These are phyloP conservation scores for Heteromormyrus szaboi DNA, from an alignment of 2,797 vertebrate genomes.

Conservation along the genomic window DNA sequence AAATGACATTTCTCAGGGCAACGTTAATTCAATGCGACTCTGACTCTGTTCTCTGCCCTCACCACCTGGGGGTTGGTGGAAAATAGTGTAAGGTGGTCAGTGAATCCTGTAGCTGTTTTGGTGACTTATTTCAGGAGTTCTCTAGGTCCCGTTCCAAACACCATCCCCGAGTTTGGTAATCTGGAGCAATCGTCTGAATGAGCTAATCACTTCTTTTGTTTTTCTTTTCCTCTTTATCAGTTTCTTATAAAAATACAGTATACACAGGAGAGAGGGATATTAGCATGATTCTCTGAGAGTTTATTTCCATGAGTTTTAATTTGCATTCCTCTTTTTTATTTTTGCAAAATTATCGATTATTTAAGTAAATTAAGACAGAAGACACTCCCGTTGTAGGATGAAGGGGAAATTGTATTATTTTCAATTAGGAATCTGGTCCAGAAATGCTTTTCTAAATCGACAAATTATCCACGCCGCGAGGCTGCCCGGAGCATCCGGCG, in stretches of 20 bases:
- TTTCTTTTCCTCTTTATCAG: background rate
- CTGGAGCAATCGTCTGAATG: background rate
- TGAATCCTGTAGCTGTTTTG: background rate
- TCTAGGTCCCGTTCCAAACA: background rate
- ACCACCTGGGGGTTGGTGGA: background rate
- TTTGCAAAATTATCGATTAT: background rate
- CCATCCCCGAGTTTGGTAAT: background rate
- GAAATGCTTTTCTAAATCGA: background rate
- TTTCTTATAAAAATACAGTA: background rate
- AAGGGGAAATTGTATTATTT: background rate
- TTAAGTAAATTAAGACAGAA: background rate
- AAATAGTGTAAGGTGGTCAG: background rate
- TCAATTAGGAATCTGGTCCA: background rate
- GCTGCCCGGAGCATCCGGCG: background rate
- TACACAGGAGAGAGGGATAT: background rate
- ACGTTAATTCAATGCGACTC: background rate
- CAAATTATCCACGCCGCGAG: background rate
- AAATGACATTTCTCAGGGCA: background rate
- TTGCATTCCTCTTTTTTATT: background rate
- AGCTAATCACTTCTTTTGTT: background rate
- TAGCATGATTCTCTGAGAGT: background rate
- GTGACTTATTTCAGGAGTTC: background rate
- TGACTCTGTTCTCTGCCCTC: background rate
- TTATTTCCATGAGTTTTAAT: background rate
- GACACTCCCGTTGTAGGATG: background rate